A percentile compares a stretch with the other conserved stretches of the same genome.
Conservation (phyloP, 2,797 vertebrate genomes). For the Uromys caudimaculatus region DNA sequence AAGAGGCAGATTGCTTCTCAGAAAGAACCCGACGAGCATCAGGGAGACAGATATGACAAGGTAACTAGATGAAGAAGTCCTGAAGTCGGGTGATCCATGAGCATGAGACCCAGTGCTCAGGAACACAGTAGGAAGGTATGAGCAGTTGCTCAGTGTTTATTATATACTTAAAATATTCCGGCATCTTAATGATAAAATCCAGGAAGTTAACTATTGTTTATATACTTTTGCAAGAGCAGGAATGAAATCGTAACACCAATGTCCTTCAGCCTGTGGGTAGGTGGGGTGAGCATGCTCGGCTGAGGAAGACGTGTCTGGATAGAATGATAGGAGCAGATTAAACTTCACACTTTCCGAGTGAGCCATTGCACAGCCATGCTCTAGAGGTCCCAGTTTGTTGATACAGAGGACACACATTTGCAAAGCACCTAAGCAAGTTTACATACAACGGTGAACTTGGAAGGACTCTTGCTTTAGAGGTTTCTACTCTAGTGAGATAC, state of each 20-base stretch:
- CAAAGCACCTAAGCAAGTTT: constrained; percentile 15
- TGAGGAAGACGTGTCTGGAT: background rate
- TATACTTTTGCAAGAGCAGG: background rate
- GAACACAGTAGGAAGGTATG: background rate
- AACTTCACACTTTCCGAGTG: background rate
- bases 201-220: constrained; percentile 1
- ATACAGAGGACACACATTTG: background rate
- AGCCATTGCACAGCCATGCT: background rate
- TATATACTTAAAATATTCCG: background rate
- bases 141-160: background rate
- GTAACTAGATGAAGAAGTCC: background rate
- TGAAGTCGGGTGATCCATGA: background rate
- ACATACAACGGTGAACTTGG: constrained; percentile 1
- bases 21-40: constrained; percentile 14
- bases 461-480: background rate
- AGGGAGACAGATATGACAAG: background rate
- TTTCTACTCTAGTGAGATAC: constrained; percentile 2
- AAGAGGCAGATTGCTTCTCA: constrained; percentile 51
- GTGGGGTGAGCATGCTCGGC: background rate
- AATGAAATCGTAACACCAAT: background rate
- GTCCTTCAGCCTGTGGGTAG: background rate
- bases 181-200: constrained; percentile 20
- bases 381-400: constrained; percentile 1
- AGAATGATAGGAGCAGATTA: background rate
- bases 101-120: background rate